Percentiles rank a stretch among this genome's conserved stretches.
Conservation (phyloP, 92 coral and sea anemone genomes). For the Phenganax stokvisi region DNA sequence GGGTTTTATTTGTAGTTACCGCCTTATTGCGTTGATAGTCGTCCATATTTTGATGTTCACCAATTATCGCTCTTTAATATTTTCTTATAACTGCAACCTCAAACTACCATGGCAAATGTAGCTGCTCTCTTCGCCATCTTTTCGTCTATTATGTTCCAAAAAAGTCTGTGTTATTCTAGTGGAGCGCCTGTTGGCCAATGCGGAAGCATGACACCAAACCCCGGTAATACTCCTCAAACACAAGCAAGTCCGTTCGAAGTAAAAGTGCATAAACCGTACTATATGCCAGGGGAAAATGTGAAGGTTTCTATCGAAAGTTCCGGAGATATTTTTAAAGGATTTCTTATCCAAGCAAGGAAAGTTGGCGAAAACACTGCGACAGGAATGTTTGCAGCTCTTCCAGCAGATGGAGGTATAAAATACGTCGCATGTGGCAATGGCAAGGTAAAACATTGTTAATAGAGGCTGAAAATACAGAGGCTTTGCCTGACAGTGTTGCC, state of each 20-base stretch:
- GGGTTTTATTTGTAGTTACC: too few species aligned
- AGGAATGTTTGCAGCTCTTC: slow-evolving; percentile 9
- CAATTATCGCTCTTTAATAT: too few species aligned
- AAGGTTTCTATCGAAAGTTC: slow-evolving; percentile 2
- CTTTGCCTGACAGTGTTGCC: too few species aligned
- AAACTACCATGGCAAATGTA: not conserved
- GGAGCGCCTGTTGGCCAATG: slow-evolving; percentile 1
- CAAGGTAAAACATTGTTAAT: not conserved
- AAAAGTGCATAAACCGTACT: not conserved
- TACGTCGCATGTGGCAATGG: not conserved
- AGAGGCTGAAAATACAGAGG: not conserved
- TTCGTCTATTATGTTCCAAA: not conserved
- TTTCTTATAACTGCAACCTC: too few species aligned
- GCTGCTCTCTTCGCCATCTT: not conserved
- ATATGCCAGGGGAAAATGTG: slow-evolving; percentile 2
- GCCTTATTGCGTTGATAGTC: too few species aligned
- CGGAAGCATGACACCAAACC: not conserved
- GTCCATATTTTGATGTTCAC: too few species aligned
- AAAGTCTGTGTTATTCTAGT: not conserved
- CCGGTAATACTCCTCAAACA: not conserved
- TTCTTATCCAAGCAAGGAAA: slow-evolving; percentile 10
- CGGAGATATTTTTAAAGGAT: not conserved
- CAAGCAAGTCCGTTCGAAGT: slow-evolving; percentile 4
- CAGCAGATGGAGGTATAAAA: not conserved
- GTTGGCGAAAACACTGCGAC: not conserved